Evolutionary conservation across 2,113 vertebrate genomes (phyloP).

Genomic region (Lynx canadensis): DNA sequence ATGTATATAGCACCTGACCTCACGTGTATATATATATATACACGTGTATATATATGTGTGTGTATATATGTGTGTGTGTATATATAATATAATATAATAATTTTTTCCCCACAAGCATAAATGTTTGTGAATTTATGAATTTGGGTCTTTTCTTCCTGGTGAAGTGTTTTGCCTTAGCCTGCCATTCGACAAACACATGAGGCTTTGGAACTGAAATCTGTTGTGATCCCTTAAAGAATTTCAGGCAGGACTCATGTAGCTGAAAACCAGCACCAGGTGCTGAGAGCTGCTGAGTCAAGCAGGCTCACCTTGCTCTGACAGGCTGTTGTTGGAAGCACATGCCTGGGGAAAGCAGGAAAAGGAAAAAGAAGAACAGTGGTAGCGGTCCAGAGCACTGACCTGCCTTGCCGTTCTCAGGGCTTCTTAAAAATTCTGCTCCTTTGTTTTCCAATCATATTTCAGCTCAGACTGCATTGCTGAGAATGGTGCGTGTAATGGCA

Average conservation of each 20-base stretch:
- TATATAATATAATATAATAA: no score
- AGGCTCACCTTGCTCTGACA: not conserved
- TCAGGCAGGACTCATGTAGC: not conserved
- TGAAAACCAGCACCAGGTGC: not conserved
- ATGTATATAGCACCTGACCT: no score
- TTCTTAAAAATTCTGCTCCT: not conserved
- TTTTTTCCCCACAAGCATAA: no score
- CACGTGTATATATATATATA: no score
- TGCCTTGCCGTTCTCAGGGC: not conserved
- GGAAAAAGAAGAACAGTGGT: not conserved
- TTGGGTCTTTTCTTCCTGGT: not conserved
- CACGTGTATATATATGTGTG: no score
- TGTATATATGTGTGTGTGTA: no score
- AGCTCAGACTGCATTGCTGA: not conserved
- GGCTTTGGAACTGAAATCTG: not conserved
- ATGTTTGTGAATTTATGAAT: not conserved
- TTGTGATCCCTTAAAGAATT: not conserved
- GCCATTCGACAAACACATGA: not conserved
- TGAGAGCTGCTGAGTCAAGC: not conserved
- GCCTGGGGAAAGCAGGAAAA: not conserved
- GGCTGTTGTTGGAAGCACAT: not conserved
- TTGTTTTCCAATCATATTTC: constrained; percentile 27
- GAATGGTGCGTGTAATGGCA: not conserved
- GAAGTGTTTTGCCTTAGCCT: not conserved
- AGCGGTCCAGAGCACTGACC: not conserved